A percentile compares a stretch with the other conserved stretches of the same genome.
Evolutionary conservation across 2,888 invertebrate species (phyloP).

Genomic region (Dendrolimus houi): DNA sequence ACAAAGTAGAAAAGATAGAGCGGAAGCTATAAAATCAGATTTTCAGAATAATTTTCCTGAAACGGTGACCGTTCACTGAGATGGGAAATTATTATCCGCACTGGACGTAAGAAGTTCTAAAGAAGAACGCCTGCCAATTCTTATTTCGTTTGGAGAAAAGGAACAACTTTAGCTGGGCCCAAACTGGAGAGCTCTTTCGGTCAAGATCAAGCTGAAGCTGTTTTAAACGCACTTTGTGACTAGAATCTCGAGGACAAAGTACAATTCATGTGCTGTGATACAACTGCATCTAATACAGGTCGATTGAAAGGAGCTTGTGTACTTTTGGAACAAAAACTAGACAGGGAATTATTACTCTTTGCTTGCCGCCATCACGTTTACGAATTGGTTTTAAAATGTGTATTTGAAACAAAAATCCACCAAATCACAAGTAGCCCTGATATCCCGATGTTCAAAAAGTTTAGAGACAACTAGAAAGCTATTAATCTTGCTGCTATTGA

Average conservation of each 20-base stretch:
- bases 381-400: constrained; percentile 9
- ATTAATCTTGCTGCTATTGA: neutral
- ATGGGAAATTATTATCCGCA: constrained; percentile 18
- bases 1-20: constrained; percentile 13
- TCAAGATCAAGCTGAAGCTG: too few species aligned
- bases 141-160: constrained; percentile 16
- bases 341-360: constrained; percentile 8
- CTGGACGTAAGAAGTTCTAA: neutral
- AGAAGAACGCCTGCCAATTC: constrained; percentile 10
- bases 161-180: too few species aligned
- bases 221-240: too few species aligned
- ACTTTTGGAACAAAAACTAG: constrained; percentile 7
- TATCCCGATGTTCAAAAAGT: neutral
- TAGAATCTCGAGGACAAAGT: too few species aligned
- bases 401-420: constrained; percentile 5
- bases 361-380: constrained; percentile 12
- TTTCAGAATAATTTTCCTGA: constrained; percentile 28
- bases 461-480: neutral
- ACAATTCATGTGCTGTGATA: too few species aligned
- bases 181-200: too few species aligned
- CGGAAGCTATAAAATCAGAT: too few species aligned
- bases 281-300: too few species aligned
- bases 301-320: constrained; percentile 11
- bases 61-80: constrained; percentile 26
- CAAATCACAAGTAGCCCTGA: constrained; percentile 3